phyloP scores from a whole-genome alignment of 2,797 vertebrate species.

The Halcyon smyrnensis region DNA sequence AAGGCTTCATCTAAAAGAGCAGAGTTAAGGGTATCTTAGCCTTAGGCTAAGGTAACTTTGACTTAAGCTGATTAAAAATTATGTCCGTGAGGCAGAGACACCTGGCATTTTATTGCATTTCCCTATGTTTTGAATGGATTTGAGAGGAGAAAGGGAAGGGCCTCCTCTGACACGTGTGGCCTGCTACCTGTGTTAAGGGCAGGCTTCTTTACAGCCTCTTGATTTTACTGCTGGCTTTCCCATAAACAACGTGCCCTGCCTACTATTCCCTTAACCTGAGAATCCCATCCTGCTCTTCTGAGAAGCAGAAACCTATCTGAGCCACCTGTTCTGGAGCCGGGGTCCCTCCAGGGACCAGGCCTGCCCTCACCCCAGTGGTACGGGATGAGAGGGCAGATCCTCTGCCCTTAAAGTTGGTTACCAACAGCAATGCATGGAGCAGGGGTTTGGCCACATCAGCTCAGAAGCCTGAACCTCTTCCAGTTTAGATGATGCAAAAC shows the following conservation, averaged over 20 bases:
- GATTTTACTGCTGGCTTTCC: background rate
- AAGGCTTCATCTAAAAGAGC: background rate
- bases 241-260: background rate
- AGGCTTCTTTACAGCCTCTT: background rate
- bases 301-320: background rate
- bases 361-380: background rate
- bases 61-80: background rate
- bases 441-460: background rate
- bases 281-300: background rate
- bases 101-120: constrained; percentile 29
- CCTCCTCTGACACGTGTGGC: background rate
- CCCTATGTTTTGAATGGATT: background rate
- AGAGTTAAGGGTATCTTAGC: background rate
- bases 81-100: background rate
- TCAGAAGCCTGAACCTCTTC: background rate
- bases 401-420: background rate
- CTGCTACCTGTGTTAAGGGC: background rate
- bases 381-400: background rate
- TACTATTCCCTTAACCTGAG: background rate
- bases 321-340: background rate
- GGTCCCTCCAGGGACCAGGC: background rate
- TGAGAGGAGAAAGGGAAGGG: background rate
- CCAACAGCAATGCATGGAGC: accelerated
- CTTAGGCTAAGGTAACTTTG: background rate
- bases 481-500: background rate